Evolutionary conservation across 2,113 vertebrate species (phyloP), one percentile per base, ranked within the genome.

Genomic region (Bagarius yarrelli): DNA sequence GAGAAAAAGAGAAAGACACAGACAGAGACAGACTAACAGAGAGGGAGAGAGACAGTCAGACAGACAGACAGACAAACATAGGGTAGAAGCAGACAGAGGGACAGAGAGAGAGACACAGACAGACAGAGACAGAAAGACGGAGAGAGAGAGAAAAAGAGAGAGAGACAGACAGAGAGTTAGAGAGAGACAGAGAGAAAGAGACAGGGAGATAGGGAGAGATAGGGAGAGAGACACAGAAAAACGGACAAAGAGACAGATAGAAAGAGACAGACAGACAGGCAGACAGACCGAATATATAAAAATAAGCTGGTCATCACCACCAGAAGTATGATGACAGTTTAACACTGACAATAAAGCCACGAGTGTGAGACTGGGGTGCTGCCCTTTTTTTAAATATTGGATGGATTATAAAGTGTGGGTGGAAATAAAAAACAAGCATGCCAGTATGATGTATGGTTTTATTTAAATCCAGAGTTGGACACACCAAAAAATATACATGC

Each of bases 341-440:
- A 83, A 50, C 67, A 55, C 78, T 83, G 53, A 83, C 81, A 77
- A 81, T 60, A 85, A 80, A 50, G 60, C 81, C 56, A 32, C 36
- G 30, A 79, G 55, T 57, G 55, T 82, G 15, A 23, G 63, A 70
- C 69, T 53, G 44, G 76, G 63, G 25, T 82, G 30, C 67, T 52
- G 69, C 50, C 57, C n/a, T 76, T 72, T 6, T 36, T 81, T 77
- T 80, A 50, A n/a, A 59, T 55, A 40, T 81, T 66, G 47, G 25
- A 61, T 59, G 59, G 40, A 63, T 78, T 74, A 47, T 57, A 23
- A 25, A 79, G 23, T 36, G 27, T 21, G 2, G 69, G 76, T 76
- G 27, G 80, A 79, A 82, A 85, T 78, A 53, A 56, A 57, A 52
- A 60, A 34, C 36, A 80, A 57, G 47, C n/a, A 76, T 23, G 30